These are phyloP conservation scores for Macroglossus sobrinus DNA, from an alignment of 2,113 vertebrate species.

Conservation along the genomic window DNA sequence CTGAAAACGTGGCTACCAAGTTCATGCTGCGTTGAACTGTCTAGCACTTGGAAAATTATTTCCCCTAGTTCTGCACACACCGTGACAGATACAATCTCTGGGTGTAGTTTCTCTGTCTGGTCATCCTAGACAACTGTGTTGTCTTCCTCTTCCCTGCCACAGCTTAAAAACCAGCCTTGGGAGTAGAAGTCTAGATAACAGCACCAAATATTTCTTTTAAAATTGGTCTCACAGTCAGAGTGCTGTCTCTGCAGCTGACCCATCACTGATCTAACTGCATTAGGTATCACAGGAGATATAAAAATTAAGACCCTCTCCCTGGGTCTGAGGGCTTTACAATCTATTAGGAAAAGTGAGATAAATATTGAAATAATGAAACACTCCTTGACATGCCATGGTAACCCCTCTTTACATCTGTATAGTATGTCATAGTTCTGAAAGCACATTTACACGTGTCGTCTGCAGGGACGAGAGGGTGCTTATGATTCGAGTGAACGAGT, in stretches of 20 bases:
- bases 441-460: neutral
- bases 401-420: too few relatives aligned
- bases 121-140: neutral
- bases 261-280: neutral
- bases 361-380: neutral
- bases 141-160: neutral
- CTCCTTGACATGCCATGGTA: neutral
- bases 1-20: neutral
- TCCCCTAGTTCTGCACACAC: neutral
- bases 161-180: neutral
- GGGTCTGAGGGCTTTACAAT: neutral
- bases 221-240: neutral
- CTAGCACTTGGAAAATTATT: neutral
- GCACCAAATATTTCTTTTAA: neutral
- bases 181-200: neutral
- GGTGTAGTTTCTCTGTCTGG: neutral
- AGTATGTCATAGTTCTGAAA: neutral
- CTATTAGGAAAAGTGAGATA: neutral
- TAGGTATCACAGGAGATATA: neutral
- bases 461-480: neutral
- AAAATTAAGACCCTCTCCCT: neutral
- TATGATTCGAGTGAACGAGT: too few relatives aligned
- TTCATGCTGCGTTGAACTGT: too few relatives aligned
- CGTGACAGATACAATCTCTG: accelerated
- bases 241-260: neutral